Conservation (phyloP, 2,797 vertebrate species). For the Cynopterus sphinx region DNA sequence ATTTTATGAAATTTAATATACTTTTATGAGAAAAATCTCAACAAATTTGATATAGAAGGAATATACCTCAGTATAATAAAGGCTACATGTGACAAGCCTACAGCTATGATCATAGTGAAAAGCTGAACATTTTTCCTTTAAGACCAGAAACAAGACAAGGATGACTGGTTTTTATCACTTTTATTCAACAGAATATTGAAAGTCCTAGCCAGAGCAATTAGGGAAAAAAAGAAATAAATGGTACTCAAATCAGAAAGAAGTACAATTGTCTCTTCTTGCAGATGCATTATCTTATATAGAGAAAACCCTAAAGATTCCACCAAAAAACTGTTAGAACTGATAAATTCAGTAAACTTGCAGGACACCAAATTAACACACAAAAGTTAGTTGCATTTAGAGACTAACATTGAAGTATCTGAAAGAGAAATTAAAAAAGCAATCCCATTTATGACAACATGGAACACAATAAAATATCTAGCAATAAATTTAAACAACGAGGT, state of each 20-base stretch:
- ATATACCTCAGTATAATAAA: neutral
- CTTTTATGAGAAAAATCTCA: neutral
- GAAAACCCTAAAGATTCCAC: neutral
- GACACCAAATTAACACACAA: neutral
- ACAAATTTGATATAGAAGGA: neutral
- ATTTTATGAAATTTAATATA: neutral
- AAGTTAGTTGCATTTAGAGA: neutral
- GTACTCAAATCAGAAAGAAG: neutral
- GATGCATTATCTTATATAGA: neutral
- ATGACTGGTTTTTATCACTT: neutral
- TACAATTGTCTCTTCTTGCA: neutral
- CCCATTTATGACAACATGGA: neutral
- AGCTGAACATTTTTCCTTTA: neutral
- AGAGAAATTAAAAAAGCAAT: neutral
- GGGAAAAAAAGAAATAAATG: neutral
- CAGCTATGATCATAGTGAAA: neutral
- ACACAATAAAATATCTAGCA: neutral
- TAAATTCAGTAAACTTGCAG: neutral
- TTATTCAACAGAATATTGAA: neutral
- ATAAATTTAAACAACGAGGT: neutral
- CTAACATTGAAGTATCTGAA: neutral
- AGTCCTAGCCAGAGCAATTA: neutral
- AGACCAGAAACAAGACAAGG: neutral
- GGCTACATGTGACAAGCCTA: no score
- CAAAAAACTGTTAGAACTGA: neutral